phyloP scores from a whole-genome alignment of 2,888 invertebrate species.

The Melinopterus prodromus region DNA sequence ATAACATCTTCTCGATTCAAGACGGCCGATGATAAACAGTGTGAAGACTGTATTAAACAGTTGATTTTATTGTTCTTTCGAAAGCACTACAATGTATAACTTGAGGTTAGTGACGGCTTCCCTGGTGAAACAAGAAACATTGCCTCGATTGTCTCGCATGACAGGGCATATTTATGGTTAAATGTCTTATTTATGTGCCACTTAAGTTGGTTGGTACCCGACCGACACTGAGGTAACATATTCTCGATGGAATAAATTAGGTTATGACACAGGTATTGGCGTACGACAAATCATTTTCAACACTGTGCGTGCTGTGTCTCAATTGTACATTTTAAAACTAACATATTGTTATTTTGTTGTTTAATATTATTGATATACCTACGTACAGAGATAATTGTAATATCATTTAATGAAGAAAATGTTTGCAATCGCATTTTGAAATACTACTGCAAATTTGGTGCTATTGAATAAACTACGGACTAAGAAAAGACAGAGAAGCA shows the following conservation, averaged over 20 bases:
- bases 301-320: no score
- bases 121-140: background rate
- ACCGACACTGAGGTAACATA: background rate
- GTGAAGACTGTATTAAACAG: background rate
- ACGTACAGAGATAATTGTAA: no score
- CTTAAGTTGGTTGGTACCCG: background rate
- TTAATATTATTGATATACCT: no score
- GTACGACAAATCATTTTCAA: no score
- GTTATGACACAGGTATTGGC: no score
- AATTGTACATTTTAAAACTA: no score
- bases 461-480: no score
- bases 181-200: constrained; percentile 4
- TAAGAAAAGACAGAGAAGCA: no score
- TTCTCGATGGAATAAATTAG: background rate
- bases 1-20: background rate
- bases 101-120: background rate
- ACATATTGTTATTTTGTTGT: no score
- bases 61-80: background rate
- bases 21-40: background rate
- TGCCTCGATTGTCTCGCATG: background rate
- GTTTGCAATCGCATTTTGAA: no score
- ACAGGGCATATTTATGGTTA: background rate
- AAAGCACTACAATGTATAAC: background rate
- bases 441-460: no score
- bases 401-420: no score